Percentiles rank a stretch among this genome's conserved stretches.
These are phyloP conservation scores for Paratilapia polleni DNA, from an alignment of 2,113 vertebrate genomes.

Conservation along the genomic window DNA sequence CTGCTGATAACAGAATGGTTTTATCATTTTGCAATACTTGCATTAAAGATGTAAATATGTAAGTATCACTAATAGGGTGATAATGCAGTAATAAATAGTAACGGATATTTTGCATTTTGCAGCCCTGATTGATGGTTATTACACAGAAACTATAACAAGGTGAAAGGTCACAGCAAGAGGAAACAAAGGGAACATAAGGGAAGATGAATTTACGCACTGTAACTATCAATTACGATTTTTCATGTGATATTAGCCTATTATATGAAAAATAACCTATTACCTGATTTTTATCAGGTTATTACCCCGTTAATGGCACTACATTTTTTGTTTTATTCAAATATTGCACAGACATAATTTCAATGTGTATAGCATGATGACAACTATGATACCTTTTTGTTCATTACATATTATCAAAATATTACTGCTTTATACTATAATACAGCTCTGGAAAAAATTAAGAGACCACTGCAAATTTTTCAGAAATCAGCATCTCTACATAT, in stretches of 20 bases:
- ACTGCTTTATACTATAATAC: too few species aligned
- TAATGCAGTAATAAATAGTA: rapidly evolving
- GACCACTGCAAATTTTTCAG: too few species aligned
- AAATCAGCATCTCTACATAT: too few species aligned
- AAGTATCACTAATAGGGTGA: not conserved
- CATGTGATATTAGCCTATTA: not conserved
- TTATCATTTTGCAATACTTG: too few species aligned
- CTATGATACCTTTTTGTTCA: too few species aligned
- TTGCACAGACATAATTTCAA: rapidly evolving
- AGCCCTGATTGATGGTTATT: not conserved
- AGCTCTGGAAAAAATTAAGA: too few species aligned
- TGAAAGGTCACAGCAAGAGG: not conserved
- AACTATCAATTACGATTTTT: not conserved
- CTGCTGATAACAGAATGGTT: rapidly evolving
- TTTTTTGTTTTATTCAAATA: not conserved
- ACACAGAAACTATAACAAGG: not conserved
- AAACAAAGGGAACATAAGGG: rapidly evolving
- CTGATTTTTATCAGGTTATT: not conserved
- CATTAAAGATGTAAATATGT: not conserved
- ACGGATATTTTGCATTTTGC: not conserved
- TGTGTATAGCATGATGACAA: rapidly evolving
- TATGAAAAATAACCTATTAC: not conserved
- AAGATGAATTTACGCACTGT: not conserved
- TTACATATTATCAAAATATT: too few species aligned
- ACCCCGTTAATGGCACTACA: rapidly evolving